Evolutionary conservation across 2,888 invertebrate species (phyloP), one percentile per base, ranked within the genome.

Genomic region (Nephrotoma guestfalica): DNA sequence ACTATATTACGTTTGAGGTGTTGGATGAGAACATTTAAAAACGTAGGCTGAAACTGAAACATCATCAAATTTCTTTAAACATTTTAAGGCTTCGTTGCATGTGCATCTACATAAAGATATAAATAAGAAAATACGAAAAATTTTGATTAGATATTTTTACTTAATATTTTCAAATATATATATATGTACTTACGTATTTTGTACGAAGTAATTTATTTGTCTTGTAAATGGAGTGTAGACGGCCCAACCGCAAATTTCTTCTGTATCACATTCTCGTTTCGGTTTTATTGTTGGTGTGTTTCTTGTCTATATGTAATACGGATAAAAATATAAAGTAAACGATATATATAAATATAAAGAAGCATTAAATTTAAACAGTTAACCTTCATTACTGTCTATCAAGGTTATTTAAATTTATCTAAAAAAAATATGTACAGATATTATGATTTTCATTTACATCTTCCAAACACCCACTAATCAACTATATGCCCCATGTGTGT

Each of bases 211-310:
- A 84, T 93, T 92, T 41, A 93, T 89, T 57, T 90, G 89, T 86
- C 94, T 91, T 2, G 92, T 91, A 88, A 91, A 90, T 42, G 92
- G 92, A 71, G 91, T 90, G 89, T 94, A 94, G 1, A 94, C 92
- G 42, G 93, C 93, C 94, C 94, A 94, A 83, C 94, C 94, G 88
- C 94, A 94, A 2, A 94, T 93, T 71, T 91, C 91, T 86, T 88
- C 89, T 42, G 88, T 89, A 85, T 90, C 89, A 88, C 92, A 92
- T 83, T 86, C 86, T 84, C 42, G 43, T 41, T 51, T 86, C n/a
- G 15, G 87, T 86, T 18, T 87, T 87, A 41, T 11, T 86, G 85
- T 71, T 83, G 9, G 47, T 45, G 18, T 87, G 86, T 87, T 86
- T n/a, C 83, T 86, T 83, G 86, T 47, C 86, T 86, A 86, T 86